Evolutionary conservation across 2,113 vertebrate genomes (phyloP), one percentile per base, ranked within the genome.

Genomic region (Pelecanoides urinatrix): DNA sequence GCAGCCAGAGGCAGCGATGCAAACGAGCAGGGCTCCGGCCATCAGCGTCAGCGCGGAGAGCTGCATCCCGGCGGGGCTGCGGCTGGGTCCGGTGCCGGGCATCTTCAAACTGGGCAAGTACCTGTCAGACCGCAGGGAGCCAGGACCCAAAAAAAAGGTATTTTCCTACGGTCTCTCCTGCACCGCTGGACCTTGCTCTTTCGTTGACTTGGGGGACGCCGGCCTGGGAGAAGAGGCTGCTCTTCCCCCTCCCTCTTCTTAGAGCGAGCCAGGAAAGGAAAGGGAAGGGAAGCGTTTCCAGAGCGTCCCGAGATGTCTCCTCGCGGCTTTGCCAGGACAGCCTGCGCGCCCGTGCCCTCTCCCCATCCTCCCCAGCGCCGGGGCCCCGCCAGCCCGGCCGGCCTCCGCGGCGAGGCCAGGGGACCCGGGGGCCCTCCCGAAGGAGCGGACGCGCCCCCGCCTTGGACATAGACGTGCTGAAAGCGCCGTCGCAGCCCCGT

Each of bases 91-190:
- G 5, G 98, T 99, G 78, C 98, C 99, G 38, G 99, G 99, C 93
- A 97, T 98, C 98, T 99, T 99, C 98, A 99, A 99, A 98, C 98
- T 99, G 95, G 99, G 99, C 96, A 99, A 99, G 98, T 99, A 99
- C 98, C 98, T 99, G 97, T 98, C 99, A 85, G 99, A 99, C 97
- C 99, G 99, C 93, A 99, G 98, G 96, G 99, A 99, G 94, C 98
- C 98, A 76, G 99, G 99, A 98, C 98, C 98, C 80, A 99, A 99
- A 97, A 99, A 99, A 98, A 99, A 99, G 99, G 99, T 99, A 98
- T 96, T 97, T 83, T 78, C 79, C 52, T 90, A 79, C 49, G 26
- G 68, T 68, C 77, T 62, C 94, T 91, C 79, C 61, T 75, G 92
- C 96, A 73, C 68, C 62, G 49, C 70, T 87, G 94, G 96, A 97